Evolutionary conservation across 1,140 invertebrate species (phyloP), one percentile per base, ranked within the genome.

Genomic region (Lanistes nyassanus): DNA sequence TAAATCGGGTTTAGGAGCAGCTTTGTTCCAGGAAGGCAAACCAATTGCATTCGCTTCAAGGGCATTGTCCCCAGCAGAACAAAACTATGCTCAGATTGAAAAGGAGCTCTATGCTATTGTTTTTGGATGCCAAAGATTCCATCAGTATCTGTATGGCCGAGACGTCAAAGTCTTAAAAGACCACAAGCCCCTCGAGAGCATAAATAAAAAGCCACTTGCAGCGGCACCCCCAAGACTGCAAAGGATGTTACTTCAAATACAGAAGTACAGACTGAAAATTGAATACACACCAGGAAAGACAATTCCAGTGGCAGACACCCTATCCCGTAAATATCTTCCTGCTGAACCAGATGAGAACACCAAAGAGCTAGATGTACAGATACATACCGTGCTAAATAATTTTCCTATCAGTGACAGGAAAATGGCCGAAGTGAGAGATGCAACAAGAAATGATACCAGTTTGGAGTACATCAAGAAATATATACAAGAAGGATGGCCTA

Each of bases 61-160:
- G 39, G 78, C 86, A 13, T 79, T 91, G 9, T 89, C 87, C 7
- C 11, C 72, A 11, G 81, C 85, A 47, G 88, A 92, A 80, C 37
- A 80, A 51, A 89, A 90, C 51, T 91, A 91, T 76, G 87, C 84
- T 26, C 88, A 91, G 79, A 88, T 91, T 3, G 90, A 92, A 80
- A 72, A 87, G 81, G 91, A 92, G 86, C 88, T 89, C 5, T 79
- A 90, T 21, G 89, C 90, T 9, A 87, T 92, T 7, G 75, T 91
- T 3, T 92, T 88, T 81, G 89, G 87, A 3, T 85, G 91, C 23
- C 83, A 87, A 60, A 89, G 89, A 80, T 92, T 92, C 83, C 85
- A 91, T 39, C 80, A 90, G 53, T 92, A 90, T 79, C 65, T 91
- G 5, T 90, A 79, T 87, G 31, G 37, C 2, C 80, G 36, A n/a